Base-by-base conservation (phyloP, 2,113 vertebrate genomes). In the Xenus cinereus region DNA sequence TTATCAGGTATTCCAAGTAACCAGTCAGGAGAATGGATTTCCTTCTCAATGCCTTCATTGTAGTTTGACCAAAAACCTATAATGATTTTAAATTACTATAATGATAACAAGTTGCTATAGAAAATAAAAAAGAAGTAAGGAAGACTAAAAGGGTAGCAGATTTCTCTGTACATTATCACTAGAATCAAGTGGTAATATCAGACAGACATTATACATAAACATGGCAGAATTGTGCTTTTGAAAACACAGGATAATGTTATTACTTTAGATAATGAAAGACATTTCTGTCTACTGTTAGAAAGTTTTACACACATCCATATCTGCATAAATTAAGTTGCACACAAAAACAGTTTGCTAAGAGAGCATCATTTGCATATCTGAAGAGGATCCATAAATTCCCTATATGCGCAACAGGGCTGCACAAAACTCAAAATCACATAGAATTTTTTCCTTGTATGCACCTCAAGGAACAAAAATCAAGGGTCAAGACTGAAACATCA, bases 1-100 rank as follows among this genome's bases (percentile, higher is more conserved):
- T 98, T 92, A 99, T 98, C 95, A 99, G 95, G 80, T 98, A 98
- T 96, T 99, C 99, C 98, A 99, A 97, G 96, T 99, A 99, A 6
- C 99, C 99, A 0, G 99, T 99, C 87, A 99, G 96, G 43, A 99
- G 98, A 92, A 99, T 2, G 3, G 99, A 99, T 98, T 99, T 99
- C 93, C 76, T 99, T 84, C 99, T 98, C 93, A 99, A 43, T 13
- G 96, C 98, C 95, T 97, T 95, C 98, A 99, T 98, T 4, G 97
- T 98, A 20, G 99, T 98, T 98, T 98, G 98, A 86, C 94, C 97
- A 73, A 99, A 99, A 80, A 99, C 97, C 99, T 99, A 13, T 10
- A 59, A 81, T 4, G 81, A 76, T 79, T 63, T 90, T 64, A 91
- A 75, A 84, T 46, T 43, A 27, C 93, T 75, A 86, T n/a, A 62